Base-by-base conservation (phyloP, 92 coral and sea anemone genomes). In the Phymanthus crucifer region DNA sequence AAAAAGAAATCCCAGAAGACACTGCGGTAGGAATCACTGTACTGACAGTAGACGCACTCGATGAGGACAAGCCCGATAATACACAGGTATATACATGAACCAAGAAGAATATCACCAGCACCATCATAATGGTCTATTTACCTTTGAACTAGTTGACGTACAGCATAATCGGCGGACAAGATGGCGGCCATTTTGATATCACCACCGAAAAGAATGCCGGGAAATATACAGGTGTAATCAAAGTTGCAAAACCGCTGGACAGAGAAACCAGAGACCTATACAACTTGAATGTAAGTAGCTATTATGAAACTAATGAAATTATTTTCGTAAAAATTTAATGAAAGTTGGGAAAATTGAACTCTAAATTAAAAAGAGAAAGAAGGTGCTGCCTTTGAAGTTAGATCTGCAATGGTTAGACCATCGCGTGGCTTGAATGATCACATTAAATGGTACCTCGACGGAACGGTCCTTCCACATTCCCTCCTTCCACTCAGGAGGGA, bases 1-100 rank as follows among this genome's bases (percentile, higher is more conserved):
- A 90, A 72, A 82, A 90, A 73, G 98, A 94, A 77, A 84, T 92
- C 32, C 75, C 88, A 12, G 98, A 94, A 79, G 87, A 86, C 86
- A 79, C 87, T 36, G 67, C 87, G 26, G 73, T 80, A n/a, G 97
- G 92, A 21, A 77, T 82, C 14, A 81, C 86, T 3, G 86, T 94
- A 26, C 68, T 88, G 18, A 88, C 86, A 38, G 85, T 94, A 18
- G 93, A 87, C 66, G 98, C 98, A 32, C 74, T 89, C 27, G 98
- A 94, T 48, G 89, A 82, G 40, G 98, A 94, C 75, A 70, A 76
- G 10, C 87, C 91, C 5, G 87, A 84, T 38, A 88, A 84, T 73
- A 89, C 93, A 3, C 82, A 70, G 94, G 98, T 94, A 85, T 1
- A 21, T 9, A n/a, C 43, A 32, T 27, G 26, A 52, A 18, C 19